Evolutionary conservation across 2,113 vertebrate genomes (phyloP).

Genomic region (Bos javanicus): DNA sequence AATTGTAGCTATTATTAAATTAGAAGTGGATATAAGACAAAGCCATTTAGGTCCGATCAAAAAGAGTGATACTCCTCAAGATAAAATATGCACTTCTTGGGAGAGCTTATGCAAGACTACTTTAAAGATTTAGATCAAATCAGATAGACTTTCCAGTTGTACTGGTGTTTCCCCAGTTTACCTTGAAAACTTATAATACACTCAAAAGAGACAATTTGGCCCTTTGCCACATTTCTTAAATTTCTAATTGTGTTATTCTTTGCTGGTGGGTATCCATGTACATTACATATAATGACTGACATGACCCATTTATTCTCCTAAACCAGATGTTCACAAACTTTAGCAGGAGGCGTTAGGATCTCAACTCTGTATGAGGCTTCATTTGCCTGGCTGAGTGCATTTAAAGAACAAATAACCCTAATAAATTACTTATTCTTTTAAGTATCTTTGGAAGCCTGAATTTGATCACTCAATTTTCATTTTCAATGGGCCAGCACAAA

Average conservation of each 20-base stretch:
- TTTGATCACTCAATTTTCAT: slow-evolving; percentile 23
- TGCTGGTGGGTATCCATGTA: not conserved
- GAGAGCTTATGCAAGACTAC: not conserved
- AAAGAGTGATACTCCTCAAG: not conserved
- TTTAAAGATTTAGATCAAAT: not conserved
- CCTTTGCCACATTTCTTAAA: not conserved
- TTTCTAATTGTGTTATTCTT: not conserved
- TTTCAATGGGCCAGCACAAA: not conserved
- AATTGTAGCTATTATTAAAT: not conserved
- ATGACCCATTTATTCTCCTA: not conserved
- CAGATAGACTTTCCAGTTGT: not conserved
- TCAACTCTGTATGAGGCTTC: not conserved
- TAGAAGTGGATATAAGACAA: not conserved
- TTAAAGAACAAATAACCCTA: not conserved
- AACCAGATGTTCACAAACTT: not conserved
- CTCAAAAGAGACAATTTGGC: not conserved
- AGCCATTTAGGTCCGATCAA: not conserved
- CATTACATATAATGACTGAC: not conserved
- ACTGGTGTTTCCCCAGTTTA: not conserved
- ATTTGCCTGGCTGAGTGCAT: not conserved
- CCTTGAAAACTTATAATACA: not conserved
- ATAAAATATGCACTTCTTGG: not conserved
- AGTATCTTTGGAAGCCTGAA: not conserved
- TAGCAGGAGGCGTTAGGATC: not conserved
- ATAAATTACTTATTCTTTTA: slow-evolving; percentile 26